Evolutionary conservation across 2,113 vertebrate species (phyloP).

Genomic region (Lagopus muta): DNA sequence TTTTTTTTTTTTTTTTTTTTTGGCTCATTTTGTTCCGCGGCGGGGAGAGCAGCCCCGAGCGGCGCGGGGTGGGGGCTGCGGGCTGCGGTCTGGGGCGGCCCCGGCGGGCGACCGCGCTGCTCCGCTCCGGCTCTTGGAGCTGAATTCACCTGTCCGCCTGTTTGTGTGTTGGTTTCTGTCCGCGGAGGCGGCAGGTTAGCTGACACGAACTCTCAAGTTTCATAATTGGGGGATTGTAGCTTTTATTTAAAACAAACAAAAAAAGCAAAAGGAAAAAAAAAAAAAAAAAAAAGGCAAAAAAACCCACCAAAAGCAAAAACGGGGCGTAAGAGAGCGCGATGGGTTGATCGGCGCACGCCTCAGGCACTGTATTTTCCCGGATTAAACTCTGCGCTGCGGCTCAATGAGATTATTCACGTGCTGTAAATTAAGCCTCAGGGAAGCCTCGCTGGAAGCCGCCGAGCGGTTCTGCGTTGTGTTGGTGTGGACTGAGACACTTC

Average conservation of each 20-base stretch:
- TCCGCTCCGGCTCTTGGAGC: too few species aligned
- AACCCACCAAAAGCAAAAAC: too few species aligned
- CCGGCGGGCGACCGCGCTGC: too few species aligned
- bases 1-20: too few species aligned
- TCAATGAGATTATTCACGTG: neutral
- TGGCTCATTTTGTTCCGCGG: too few species aligned
- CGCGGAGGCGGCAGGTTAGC: neutral
- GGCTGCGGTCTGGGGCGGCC: too few species aligned
- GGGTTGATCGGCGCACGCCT: neutral
- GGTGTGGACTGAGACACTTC: rapidly evolving
- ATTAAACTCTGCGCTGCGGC: neutral
- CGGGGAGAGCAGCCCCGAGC: too few species aligned
- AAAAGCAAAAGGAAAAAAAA: too few species aligned
- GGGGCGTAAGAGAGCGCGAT: neutral
- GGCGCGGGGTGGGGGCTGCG: too few species aligned
- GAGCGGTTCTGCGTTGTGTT: rapidly evolving
- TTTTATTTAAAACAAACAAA: neutral
- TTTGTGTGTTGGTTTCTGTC: neutral
- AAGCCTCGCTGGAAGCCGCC: neutral
- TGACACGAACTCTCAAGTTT: neutral
- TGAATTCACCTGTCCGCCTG: too few species aligned
- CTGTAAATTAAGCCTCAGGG: neutral
- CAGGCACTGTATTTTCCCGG: neutral
- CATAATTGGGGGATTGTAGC: neutral
- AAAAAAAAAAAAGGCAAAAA: too few species aligned